These are phyloP conservation scores for Triplophysa bombifrons DNA, from an alignment of 2,797 vertebrate species.

Conservation along the genomic window DNA sequence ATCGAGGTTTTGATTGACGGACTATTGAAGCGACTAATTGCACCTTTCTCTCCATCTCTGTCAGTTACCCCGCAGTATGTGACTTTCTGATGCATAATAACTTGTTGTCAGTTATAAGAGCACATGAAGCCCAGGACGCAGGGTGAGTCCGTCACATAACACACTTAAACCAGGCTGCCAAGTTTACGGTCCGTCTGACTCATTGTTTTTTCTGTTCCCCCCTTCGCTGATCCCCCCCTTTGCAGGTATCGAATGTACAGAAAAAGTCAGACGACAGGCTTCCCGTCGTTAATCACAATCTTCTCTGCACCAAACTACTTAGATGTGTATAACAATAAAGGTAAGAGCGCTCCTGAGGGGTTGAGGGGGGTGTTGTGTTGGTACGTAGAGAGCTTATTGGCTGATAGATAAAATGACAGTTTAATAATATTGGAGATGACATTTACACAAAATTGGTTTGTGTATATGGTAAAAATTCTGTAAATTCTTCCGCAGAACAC, in stretches of 20 bases:
- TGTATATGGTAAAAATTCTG: too few relatives aligned
- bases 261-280: conserved; percentile 99
- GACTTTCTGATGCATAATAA: conserved; percentile 99
- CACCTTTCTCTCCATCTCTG: conserved; percentile 39
- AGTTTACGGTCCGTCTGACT: neutral
- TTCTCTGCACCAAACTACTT: conserved; percentile 99
- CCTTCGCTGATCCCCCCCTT: neutral
- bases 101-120: conserved; percentile 98
- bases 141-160: conserved; percentile 82
- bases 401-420: neutral
- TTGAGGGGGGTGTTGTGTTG: neutral
- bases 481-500: too few relatives aligned
- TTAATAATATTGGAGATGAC: neutral
- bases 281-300: conserved; percentile 98
- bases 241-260: conserved; percentile 99
- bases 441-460: too few relatives aligned
- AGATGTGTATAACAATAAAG: conserved; percentile 99
- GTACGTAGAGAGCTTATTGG: neutral
- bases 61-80: conserved; percentile 96
- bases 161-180: neutral
- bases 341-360: conserved; percentile 70
- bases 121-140: conserved; percentile 98
- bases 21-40: conserved; percentile 18
- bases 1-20: conserved; percentile 28
- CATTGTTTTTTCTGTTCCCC: neutral